Percentiles rank a stretch among this genome's conserved stretches.
These are phyloP conservation scores for Lates japonicus DNA, from an alignment of 2,797 vertebrate species.

Conservation along the genomic window DNA sequence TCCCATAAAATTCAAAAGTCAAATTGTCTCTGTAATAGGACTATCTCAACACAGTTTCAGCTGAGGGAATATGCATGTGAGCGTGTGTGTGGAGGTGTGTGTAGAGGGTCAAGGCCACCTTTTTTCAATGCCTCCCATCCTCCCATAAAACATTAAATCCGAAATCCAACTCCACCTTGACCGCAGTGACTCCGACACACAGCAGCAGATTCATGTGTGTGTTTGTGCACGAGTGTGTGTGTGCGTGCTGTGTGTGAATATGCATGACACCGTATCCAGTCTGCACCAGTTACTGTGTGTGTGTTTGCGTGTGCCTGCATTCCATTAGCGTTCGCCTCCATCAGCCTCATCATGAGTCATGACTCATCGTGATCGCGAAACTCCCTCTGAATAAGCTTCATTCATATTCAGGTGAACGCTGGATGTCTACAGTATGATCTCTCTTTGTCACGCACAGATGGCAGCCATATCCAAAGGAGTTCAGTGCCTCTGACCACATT, in stretches of 20 bases:
- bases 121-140: constrained; percentile 62
- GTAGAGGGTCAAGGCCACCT: constrained; percentile 24
- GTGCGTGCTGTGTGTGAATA: constrained; percentile 49
- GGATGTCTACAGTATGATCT: constrained; percentile 35
- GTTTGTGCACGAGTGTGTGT: constrained; percentile 9
- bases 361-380: constrained; percentile 68
- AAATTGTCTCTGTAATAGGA: constrained; percentile 89
- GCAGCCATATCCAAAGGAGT: constrained; percentile 52
- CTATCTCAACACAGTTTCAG: no score
- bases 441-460: constrained; percentile 50
- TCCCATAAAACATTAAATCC: constrained; percentile 85
- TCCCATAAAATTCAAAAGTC: no score
- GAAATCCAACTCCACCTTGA: constrained; percentile 64
- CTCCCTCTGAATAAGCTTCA: constrained; percentile 53
- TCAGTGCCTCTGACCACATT: constrained; percentile 42
- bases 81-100: constrained; percentile 4
- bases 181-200: constrained; percentile 60
- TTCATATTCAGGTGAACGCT: constrained; percentile 68
- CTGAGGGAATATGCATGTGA: constrained; percentile 45
- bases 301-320: constrained; percentile 4
- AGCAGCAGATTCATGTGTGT: constrained; percentile 10
- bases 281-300: constrained; percentile 19
- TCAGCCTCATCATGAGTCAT: constrained; percentile 72
- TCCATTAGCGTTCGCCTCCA: constrained; percentile 62
- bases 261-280: constrained; percentile 33